These are phyloP conservation scores for Philereme vetulata DNA, from an alignment of 2,888 invertebrate genomes.

Conservation along the genomic window DNA sequence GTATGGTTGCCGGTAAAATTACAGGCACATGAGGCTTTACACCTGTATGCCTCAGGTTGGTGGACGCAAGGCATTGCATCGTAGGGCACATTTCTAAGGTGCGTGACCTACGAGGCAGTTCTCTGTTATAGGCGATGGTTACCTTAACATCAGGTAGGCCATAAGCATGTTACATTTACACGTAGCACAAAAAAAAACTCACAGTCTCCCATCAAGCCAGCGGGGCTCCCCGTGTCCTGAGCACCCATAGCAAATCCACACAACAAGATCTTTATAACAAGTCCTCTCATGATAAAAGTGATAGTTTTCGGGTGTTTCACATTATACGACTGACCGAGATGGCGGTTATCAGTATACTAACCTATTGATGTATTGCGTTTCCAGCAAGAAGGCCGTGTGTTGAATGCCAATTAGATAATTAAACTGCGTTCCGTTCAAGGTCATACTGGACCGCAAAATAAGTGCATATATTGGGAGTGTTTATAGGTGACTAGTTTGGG, in stretches of 20 bases:
- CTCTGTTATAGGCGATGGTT: too few relatives aligned
- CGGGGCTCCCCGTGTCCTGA: constrained; percentile 60
- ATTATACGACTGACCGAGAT: constrained; percentile 45
- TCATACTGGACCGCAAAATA: constrained; percentile 14
- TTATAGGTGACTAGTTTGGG: background rate
- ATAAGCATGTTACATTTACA: too few relatives aligned
- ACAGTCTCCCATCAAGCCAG: constrained; percentile 71
- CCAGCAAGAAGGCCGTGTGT: constrained; percentile 48
- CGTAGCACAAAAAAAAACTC: constrained; percentile 35
- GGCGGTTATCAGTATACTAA: constrained; percentile 50
- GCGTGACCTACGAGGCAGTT: too few relatives aligned
- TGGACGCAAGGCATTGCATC: too few relatives aligned
- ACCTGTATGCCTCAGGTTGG: too few relatives aligned
- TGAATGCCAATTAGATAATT: constrained; percentile 38
- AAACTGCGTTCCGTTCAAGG: constrained; percentile 37
- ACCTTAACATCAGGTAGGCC: too few relatives aligned
- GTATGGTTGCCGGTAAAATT: too few relatives aligned
- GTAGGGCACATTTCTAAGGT: too few relatives aligned
- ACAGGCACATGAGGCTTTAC: too few relatives aligned
- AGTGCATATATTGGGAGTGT: constrained; percentile 3
- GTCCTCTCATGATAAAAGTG: constrained; percentile 25
- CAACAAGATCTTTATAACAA: constrained; percentile 31
- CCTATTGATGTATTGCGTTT: constrained; percentile 50
- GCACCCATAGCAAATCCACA: constrained; percentile 40
- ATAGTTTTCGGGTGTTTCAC: constrained; percentile 17